phyloP scores from a whole-genome alignment of 2,797 vertebrate species.

The Phrynocephalus forsythii region DNA sequence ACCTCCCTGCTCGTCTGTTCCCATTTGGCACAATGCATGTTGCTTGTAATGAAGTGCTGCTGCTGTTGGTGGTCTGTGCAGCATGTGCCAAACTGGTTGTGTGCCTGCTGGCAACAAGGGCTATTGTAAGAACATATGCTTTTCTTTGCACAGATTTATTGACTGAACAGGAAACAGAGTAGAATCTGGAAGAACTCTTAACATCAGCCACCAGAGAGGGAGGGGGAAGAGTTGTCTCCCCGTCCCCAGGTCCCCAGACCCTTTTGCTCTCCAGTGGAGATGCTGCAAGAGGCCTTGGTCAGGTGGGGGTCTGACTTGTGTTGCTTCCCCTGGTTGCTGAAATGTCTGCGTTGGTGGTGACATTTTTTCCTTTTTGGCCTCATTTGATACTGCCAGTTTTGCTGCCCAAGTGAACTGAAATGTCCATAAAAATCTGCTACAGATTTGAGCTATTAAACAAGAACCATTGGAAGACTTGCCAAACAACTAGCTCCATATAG shows the following conservation, averaged over 20 bases:
- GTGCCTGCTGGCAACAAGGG: conserved; percentile 54
- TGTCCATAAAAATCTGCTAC: conserved; percentile 20
- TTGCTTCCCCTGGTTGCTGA: not conserved
- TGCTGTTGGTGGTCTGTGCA: conserved; percentile 52
- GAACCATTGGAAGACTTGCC: not conserved
- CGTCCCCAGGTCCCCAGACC: not conserved
- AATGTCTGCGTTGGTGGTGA: conserved; percentile 2
- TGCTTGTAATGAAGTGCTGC: conserved; percentile 40
- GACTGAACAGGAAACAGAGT: conserved; percentile 47
- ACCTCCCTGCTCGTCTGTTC: conserved; percentile 23
- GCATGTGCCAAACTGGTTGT: conserved; percentile 8
- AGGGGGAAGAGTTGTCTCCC: not conserved
- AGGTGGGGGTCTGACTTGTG: conserved; percentile 12
- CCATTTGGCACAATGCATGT: conserved; percentile 33
- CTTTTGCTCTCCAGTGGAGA: conserved; percentile 1
- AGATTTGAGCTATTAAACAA: not conserved
- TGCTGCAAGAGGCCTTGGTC: not conserved
- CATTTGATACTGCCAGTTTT: conserved; percentile 27
- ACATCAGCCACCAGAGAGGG: conserved; percentile 33
- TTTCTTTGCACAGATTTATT: conserved; percentile 59
- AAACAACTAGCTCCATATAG: not conserved
- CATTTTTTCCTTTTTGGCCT: not conserved
- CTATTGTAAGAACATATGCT: conserved; percentile 40
- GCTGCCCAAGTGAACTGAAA: not conserved
- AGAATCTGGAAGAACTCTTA: conserved; percentile 49